A percentile compares a stretch with the other conserved stretches of the same genome.
Conservation (phyloP, 2,797 vertebrate genomes). For the Sphaeramia orbicularis region DNA sequence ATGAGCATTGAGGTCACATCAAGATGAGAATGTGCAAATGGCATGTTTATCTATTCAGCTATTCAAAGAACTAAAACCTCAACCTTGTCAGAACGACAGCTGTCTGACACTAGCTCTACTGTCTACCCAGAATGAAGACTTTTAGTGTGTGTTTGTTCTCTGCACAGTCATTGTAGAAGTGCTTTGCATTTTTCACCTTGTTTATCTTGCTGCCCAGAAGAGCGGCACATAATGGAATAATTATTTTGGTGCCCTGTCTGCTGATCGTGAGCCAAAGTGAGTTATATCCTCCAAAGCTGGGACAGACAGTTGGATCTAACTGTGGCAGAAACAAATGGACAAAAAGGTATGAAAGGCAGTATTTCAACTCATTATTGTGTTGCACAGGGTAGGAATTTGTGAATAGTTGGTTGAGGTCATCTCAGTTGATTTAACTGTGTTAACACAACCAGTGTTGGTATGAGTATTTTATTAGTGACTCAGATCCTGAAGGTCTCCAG, state of each 20-base stretch:
- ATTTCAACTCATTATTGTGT: conserved; percentile 4
- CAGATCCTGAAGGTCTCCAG: conserved; percentile 10
- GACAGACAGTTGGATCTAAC: conserved; percentile 16
- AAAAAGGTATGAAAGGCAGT: conserved; percentile 6
- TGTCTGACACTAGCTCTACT: background rate
- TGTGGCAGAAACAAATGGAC: conserved; percentile 10
- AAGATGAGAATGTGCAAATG: conserved; percentile 40
- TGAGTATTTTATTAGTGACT: conserved; percentile 29
- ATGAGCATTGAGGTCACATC: conserved; percentile 2
- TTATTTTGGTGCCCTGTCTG: conserved; percentile 17
- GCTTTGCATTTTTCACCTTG: conserved; percentile 42
- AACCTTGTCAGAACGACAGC: conserved; percentile 10
- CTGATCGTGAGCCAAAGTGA: conserved; percentile 19
- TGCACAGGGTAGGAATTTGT: conserved; percentile 32
- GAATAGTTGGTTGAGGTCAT: conserved; percentile 24
- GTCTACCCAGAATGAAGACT: background rate
- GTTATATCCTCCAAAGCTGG: conserved; percentile 29
- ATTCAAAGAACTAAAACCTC: conserved; percentile 14
- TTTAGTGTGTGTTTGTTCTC: too few relatives aligned
- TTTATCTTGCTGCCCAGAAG: conserved; percentile 34
- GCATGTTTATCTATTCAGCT: background rate
- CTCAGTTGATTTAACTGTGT: conserved; percentile 31
- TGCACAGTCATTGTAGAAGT: conserved; percentile 8
- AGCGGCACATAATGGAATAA: conserved; percentile 16
- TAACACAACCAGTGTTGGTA: conserved; percentile 17